These are phyloP conservation scores for Himalopsyche tibetana DNA, from an alignment of 2,888 invertebrate genomes.

Conservation along the genomic window DNA sequence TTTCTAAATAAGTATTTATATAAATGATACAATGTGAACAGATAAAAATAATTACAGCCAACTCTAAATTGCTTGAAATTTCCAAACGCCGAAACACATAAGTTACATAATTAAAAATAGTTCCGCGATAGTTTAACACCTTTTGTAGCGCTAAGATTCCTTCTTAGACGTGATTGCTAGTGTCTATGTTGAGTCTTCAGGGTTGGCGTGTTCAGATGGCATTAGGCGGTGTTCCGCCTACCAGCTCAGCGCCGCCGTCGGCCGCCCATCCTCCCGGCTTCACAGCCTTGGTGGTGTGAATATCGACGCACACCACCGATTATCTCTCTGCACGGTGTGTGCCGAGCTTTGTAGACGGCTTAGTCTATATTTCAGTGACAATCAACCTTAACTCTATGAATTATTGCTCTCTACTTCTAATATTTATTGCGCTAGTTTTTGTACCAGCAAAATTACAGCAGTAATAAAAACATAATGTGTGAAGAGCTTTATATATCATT, in stretches of 20 bases:
- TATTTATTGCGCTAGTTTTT: too few relatives aligned
- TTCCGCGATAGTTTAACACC: conserved; percentile 23
- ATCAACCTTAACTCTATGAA: neutral
- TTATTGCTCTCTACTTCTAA: too few relatives aligned
- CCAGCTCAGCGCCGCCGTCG: conserved; percentile 11
- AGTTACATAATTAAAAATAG: conserved; percentile 36
- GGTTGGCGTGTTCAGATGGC: conserved; percentile 25
- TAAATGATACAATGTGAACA: neutral
- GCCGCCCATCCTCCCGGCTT: conserved; percentile 13
- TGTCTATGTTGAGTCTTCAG: conserved; percentile 14
- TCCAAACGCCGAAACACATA: neutral
- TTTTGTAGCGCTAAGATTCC: conserved; percentile 13
- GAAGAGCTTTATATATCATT: too few relatives aligned
- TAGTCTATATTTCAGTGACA: conserved; percentile 5
- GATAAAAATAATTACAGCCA: neutral
- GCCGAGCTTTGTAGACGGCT: neutral
- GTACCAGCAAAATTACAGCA: too few relatives aligned
- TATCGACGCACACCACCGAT: conserved; percentile 47
- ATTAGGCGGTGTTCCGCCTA: conserved; percentile 37
- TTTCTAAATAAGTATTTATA: too few relatives aligned
- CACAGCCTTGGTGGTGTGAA: conserved; percentile 31
- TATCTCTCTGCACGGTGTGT: conserved; percentile 38
- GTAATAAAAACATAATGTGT: too few relatives aligned
- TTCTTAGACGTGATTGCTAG: conserved; percentile 33
- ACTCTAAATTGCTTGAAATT: conserved; percentile 6